Base-by-base conservation (phyloP, 1,140 invertebrate genomes). In the Zelostemma sp. region DNA sequence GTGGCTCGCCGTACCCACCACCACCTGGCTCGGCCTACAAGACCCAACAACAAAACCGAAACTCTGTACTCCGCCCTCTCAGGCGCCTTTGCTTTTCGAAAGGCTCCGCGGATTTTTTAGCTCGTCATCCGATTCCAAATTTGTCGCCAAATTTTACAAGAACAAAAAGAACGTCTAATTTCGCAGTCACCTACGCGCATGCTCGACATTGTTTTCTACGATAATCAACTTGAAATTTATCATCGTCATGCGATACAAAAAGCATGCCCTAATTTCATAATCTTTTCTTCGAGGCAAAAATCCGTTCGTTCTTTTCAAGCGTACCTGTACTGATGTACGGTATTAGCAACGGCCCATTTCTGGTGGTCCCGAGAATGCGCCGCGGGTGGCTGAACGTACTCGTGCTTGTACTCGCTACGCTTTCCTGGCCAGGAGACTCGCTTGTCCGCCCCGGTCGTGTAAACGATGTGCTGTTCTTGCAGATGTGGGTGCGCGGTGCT, bases 321-420 rank as follows among this genome's bases (percentile, higher is more conserved):
- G 11, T 43, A 89, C 88, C 88, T 88, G 66, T 89, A 90, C 69
- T 88, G 88, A 73, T 89, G 87, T 43, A 87, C 82, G 31, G 86
- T 85, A 65, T 88, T 88, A 8, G 87, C 80, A 54, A 89, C 88
- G 16, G 88, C 84, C 74, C 87, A 87, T 67, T 88, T 88, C 35
- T 86, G 82, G 55, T 85, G 83, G 15, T 86, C 84, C 68, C 84
- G 87, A 6, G 88, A 87, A 73, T 91, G 90, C 17, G 90, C 90
- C 41, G 87, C 88, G 28, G 89, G 90, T 45, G 89, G 90, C 76
- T 90, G 89, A 21, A 89, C 85, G 68, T 90, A 90, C 19, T 89
- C 89, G 59, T 87, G 86, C 28, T 87, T 87, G 54, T 84, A 86
- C 5, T 88, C 82, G 2, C 86, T 73, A 45, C 87, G 82, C 66